A percentile compares a stretch with the other conserved stretches of the same genome.
Conservation (phyloP, 1,140 invertebrate species). For the Drosophila melanogaster region Release_6_plus_ISO1_MT NT_033779.5:15266501-15267000, state of each 20-base stretch:
- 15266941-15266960: constrained; percentile 99
- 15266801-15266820: constrained; percentile 98
- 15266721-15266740: constrained; percentile 94
- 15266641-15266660: constrained; percentile 99
- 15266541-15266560: not conserved
- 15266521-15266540: constrained; percentile 89
- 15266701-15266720: constrained; percentile 98
- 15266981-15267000: constrained; percentile 95
- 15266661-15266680: constrained; percentile 98
- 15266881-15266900: constrained; percentile 96
- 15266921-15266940: constrained; percentile 96
- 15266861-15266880: constrained; percentile 93
- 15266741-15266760: not conserved
- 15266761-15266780: too few species aligned
- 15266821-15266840: constrained; percentile 98
- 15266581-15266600: constrained; percentile 88
- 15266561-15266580: not conserved
- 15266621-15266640: constrained; percentile 99
- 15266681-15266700: constrained; percentile 99
- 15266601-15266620: constrained; percentile 99
- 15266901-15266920: constrained; percentile 99
- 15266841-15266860: constrained; percentile 98
- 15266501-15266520: constrained; percentile 98
- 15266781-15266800: constrained; percentile 88
- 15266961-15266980: constrained; percentile 98